Base-by-base conservation (phyloP, 2,888 invertebrate genomes). In the Synanthedon vespiformis region DNA sequence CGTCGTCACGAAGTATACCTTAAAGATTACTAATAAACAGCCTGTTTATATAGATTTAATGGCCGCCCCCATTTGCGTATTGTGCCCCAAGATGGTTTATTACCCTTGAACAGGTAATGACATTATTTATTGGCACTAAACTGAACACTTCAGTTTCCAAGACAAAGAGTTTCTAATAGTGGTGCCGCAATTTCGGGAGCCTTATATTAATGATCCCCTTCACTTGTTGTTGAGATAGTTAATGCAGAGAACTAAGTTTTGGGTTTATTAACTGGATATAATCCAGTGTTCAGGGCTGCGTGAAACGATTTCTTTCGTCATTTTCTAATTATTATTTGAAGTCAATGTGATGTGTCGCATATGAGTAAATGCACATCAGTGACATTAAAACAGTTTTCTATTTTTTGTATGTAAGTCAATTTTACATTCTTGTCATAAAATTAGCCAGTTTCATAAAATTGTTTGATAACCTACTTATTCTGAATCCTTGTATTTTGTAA, bases 61-160 rank as follows among this genome's bases (percentile, higher is more conserved):
- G 66, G 74, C 68, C 67, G 64, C 74, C 74, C 72, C 77, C 75
- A 80, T 81, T 80, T 77, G 76, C 76, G 72, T 80, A 80, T 84
- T 83, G 83, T 83, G 76, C 78, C 68, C 67, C 64, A 79, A 82
- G 80, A 82, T 74, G 77, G 67, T 74, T 69, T 65, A 68, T 60
- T 71, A 65, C 76, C 74, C 71, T 59, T 64, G 75, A 76, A 77
- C 83, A 85, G 84, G 84, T 85, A 80, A 84, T 81, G 78, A 72
- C 70, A 69, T 83, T 81, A 84, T 85, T 85, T 83, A 85, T 83
- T 62, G 77, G 72, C 73, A 70, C 74, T 83, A 74, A 77, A 78
- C 44, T 44, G 44, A 44, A 44, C 44, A 44, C 13, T 44, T 14
- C n/a, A 14, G 44, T 44, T 34, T 34, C 13, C 44, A 14, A 50